A percentile compares a stretch with the other conserved stretches of the same genome.
Conservation (phyloP, 2,888 invertebrate genomes). For the Drosophila lutescens region DNA sequence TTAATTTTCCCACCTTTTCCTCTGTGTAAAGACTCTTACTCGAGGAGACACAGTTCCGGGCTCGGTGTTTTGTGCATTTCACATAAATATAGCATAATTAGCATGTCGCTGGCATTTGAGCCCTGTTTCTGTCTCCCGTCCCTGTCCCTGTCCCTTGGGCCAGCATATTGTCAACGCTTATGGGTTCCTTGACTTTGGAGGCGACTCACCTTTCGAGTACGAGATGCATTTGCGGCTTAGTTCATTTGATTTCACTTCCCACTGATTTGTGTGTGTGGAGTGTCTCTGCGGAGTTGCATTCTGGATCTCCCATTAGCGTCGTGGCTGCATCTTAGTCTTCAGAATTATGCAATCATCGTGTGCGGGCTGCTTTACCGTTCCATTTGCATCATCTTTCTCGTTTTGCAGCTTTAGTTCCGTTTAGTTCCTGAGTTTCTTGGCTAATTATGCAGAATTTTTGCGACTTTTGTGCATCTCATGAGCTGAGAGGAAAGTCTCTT, state of each 20-base stretch:
- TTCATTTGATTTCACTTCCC: constrained; percentile 70
- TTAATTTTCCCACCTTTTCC: not conserved
- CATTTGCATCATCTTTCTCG: constrained; percentile 2
- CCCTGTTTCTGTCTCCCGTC: not conserved
- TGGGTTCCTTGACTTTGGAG: constrained; percentile 71
- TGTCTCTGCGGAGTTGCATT: constrained; percentile 17
- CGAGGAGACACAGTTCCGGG: constrained; percentile 62
- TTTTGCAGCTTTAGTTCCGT: constrained; percentile 15
- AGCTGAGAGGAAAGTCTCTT: constrained; percentile 44
- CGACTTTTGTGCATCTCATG: constrained; percentile 56
- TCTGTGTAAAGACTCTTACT: constrained; percentile 7
- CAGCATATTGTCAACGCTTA: constrained; percentile 62
- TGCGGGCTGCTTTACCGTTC: constrained; percentile 19
- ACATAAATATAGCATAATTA: constrained; percentile 73
- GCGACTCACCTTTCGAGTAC: constrained; percentile 31
- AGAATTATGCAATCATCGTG: constrained; percentile 59
- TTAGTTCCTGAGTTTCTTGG: constrained; percentile 31
- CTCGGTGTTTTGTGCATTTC: constrained; percentile 37
- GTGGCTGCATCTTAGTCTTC: constrained; percentile 16
- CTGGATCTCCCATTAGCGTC: constrained; percentile 16
- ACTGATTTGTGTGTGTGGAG: constrained; percentile 28
- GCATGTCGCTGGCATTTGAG: constrained; percentile 58
- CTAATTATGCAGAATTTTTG: constrained; percentile 56
- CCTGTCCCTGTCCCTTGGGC: constrained; percentile 1
- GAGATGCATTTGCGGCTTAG: constrained; percentile 44